phyloP scores from a whole-genome alignment of 2,113 vertebrate genomes.

The Myrmophylax atrothorax region DNA sequence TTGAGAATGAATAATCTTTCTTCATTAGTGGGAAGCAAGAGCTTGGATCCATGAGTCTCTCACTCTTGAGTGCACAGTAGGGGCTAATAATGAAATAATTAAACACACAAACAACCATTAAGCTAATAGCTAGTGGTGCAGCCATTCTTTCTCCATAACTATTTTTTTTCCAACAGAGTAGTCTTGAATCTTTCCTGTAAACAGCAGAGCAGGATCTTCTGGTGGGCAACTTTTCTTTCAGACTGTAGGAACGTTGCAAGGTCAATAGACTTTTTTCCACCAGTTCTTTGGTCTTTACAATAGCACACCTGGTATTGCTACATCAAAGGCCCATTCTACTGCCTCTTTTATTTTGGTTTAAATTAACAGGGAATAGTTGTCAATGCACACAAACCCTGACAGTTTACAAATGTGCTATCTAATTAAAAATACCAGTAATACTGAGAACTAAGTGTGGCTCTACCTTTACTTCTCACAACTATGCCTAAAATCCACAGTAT shows the following conservation, averaged over 20 bases:
- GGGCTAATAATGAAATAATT: slow-evolving; percentile 9
- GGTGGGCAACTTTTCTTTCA: background rate
- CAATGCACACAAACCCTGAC: background rate
- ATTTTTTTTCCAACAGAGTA: background rate
- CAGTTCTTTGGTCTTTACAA: background rate
- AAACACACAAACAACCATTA: background rate
- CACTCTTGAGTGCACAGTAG: background rate
- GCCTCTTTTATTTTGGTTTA: background rate
- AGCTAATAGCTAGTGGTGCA: background rate
- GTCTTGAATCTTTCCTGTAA: background rate
- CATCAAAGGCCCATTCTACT: background rate
- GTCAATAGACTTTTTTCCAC: background rate
- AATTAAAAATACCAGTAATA: background rate
- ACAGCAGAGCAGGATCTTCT: background rate
- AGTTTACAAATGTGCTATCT: background rate
- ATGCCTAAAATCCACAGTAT: background rate
- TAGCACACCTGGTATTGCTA: background rate
- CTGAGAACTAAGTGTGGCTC: background rate
- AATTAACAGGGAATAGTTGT: background rate
- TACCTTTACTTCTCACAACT: background rate
- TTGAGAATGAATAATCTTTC: background rate
- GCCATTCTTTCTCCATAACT: background rate
- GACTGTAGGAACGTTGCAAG: background rate
- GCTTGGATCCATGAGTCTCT: background rate
- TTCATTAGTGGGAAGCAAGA: background rate